Evolutionary conservation across 1,140 invertebrate species (phyloP), one percentile per base, ranked within the genome.

Genomic region (Bactericera cockerelli): DNA sequence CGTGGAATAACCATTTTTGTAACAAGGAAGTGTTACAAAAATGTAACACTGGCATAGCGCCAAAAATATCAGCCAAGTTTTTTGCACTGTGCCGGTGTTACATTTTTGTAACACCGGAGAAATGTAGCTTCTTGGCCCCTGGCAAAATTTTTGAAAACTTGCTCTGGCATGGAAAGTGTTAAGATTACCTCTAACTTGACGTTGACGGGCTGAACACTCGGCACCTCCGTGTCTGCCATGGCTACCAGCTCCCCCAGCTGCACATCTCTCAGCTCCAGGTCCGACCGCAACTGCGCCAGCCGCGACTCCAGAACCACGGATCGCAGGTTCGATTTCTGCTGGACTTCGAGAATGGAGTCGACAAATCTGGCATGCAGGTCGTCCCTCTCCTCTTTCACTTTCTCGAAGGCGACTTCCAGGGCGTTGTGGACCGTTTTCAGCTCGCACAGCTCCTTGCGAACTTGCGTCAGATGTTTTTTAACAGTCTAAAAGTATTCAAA

Each of bases 321-420:
- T 68, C 86, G 85, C 42, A 87, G 73, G 25, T 80, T 81, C 1
- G 84, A 82, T 69, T 87, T 88, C 68, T 92, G 86, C 71, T 92
- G 88, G 2, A 92, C 77, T 68, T 92, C 88, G 21, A 89, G 72
- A 59, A 93, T 82, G 1, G 87, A 85, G 58, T 82, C 79, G 13
- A 86, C 78, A 70, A 93, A 93, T 70, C 81, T 80, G 6, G 77
- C 71, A 67, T 89, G 85, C 19, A 93, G 68, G 54, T 86, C 82
- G 66, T 92, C 83, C 31, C 87, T 77, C 70, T 93, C 89, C 11
- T 71, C 72, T 61, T 83, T 74, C n/a, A 89, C 79, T 62, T 86
- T 81, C 66, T 86, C 83, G 70, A 88, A 89, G 64, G 86, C 76
- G 55, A 89, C 73, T 69, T 87, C 79, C 1, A 90, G 68, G 0